A percentile compares a stretch with the other conserved stretches of the same genome.
These are phyloP conservation scores for Fregetta grallaria DNA, from an alignment of 2,113 vertebrate species.

Conservation along the genomic window DNA sequence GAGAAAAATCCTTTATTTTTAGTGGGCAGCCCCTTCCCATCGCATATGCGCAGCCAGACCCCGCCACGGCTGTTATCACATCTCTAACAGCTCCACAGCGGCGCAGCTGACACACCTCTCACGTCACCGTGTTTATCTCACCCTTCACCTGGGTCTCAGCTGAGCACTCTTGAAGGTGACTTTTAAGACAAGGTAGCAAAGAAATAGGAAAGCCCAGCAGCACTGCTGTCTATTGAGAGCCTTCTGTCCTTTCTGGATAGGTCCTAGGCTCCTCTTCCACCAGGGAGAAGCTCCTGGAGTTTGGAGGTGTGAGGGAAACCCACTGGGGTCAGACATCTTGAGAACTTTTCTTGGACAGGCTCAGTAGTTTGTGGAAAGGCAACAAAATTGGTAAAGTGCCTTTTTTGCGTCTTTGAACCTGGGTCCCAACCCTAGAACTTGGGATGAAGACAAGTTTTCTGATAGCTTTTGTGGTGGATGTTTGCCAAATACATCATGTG, in stretches of 20 bases:
- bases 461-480: neutral
- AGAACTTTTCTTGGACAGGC: neutral
- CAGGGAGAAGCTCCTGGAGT: neutral
- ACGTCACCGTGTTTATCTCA: neutral
- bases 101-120: neutral
- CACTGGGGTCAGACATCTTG: neutral
- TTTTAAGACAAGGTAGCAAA: neutral
- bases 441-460: neutral
- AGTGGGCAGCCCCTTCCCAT: neutral
- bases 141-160: neutral
- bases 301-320: neutral
- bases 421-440: neutral
- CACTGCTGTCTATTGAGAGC: rapidly evolving
- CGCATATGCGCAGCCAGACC: neutral
- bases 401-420: neutral
- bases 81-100: neutral
- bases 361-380: neutral
- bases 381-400: neutral
- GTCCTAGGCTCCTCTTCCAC: neutral
- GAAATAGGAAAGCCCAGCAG: neutral
- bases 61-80: neutral
- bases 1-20: neutral
- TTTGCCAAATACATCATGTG: neutral
- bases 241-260: neutral
- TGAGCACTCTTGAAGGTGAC: conserved; percentile 45